Base-by-base conservation (phyloP, 2,888 invertebrate species). In the Agrochola macilenta region DNA sequence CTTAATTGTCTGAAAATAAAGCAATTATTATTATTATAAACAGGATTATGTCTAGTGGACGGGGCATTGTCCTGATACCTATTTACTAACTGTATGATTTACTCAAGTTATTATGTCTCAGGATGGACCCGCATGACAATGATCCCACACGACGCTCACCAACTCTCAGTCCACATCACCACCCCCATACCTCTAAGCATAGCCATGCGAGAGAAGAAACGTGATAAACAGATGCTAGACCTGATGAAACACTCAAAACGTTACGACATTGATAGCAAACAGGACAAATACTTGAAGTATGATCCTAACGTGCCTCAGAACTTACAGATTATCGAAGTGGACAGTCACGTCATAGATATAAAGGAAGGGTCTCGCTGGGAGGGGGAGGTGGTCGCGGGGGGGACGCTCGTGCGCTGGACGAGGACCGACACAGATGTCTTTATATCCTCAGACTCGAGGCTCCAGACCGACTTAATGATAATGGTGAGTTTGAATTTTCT, bases 261-360 rank as follows among this genome's bases (percentile, higher is more conserved):
- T 12, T 91, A 91, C 79, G 95, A 94, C 77, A 86, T 94, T 17
- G 93, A 93, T 61, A 89, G 93, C 68, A 92, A 92, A 76, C 93
- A 94, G 76, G 91, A 93, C 86, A 94, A 94, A 80, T 96, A 96
- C 83, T 91, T 96, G 83, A 96, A 95, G 88, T 96, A 96, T 87
- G 96, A 96, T 60, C 95, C 95, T 0, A 94, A 92, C 70, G 95
- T 95, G 43, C 96, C 96, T 1, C 95, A 96, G 85, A 96, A 96
- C 78, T 86, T 96, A n/a, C 95, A 95, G 82, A 96, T 96, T 43
- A 91, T 96, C 57, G 95, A 96, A 85, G 93, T 96, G 23, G 95
- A 96, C 81, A 95, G 92, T 81, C 94, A 96, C 66, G 93, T 96
- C 8, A 95, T 95, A 83, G 95, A 96, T 82, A 94, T 95, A 63